Evolutionary conservation across 2,888 invertebrate genomes (phyloP).

Genomic region (Lomographa bimaculata): DNA sequence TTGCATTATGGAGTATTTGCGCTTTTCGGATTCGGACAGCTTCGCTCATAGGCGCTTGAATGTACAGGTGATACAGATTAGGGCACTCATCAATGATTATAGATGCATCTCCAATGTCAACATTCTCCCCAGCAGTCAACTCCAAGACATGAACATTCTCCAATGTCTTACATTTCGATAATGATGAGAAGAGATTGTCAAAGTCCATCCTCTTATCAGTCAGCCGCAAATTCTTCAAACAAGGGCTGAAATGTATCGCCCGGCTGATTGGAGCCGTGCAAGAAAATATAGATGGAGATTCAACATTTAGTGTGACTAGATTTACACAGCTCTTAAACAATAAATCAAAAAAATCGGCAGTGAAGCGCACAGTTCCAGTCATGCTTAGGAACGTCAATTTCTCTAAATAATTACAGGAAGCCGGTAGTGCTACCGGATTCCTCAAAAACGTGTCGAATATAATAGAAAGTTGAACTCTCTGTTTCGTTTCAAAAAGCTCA

Average conservation of each 20-base stretch:
- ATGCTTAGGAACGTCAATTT: conserved; percentile 66
- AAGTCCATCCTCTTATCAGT: conserved; percentile 56
- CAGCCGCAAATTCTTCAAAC: conserved; percentile 60
- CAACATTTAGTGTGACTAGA: conserved; percentile 57
- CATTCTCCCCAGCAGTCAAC: conserved; percentile 34
- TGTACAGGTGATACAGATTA: conserved; percentile 55
- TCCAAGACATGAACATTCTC: conserved; percentile 64
- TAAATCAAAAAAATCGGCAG: conserved; percentile 57
- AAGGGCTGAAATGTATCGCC: conserved; percentile 46
- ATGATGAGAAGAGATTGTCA: conserved; percentile 46
- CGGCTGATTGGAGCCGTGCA: conserved; percentile 44
- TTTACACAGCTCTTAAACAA: conserved; percentile 56
- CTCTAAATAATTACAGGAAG: conserved; percentile 48
- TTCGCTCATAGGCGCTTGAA: conserved; percentile 46
- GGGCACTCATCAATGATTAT: conserved; percentile 52
- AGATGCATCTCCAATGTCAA: conserved; percentile 46
- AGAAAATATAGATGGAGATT: conserved; percentile 41
- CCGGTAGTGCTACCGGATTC: conserved; percentile 45
- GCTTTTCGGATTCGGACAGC: conserved; percentile 36
- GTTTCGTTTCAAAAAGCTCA: conserved; percentile 45
- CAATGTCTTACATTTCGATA: conserved; percentile 55
- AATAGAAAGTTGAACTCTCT: conserved; percentile 46
- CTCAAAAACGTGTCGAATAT: conserved; percentile 41
- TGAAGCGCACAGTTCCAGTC: conserved; percentile 48
- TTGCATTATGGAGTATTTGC: conserved; percentile 47